Evolutionary conservation across 2,113 vertebrate genomes (phyloP).

Genomic region (Trachemys scripta): DNA sequence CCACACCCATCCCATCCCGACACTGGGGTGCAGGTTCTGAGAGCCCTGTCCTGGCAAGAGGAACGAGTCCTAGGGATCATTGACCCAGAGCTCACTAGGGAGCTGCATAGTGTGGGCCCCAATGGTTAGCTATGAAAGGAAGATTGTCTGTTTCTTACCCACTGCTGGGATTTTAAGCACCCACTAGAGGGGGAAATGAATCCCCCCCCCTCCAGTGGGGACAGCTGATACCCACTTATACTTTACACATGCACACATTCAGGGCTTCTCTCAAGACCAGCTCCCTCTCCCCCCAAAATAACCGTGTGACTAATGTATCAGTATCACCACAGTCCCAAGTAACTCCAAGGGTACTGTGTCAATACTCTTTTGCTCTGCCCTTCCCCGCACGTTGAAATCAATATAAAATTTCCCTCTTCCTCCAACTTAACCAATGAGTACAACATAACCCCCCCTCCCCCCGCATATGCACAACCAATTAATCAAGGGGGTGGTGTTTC

Average conservation of each 20-base stretch:
- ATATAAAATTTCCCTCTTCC: background rate
- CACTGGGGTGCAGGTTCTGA: background rate
- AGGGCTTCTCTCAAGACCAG: background rate
- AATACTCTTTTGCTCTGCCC: background rate
- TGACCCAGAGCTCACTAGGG: background rate
- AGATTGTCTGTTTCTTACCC: background rate
- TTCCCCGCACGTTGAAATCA: background rate
- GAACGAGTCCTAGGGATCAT: background rate
- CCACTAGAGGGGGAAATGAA: background rate
- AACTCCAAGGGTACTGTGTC: background rate
- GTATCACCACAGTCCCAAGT: background rate
- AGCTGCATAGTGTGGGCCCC: background rate
- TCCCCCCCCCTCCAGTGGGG: background rate
- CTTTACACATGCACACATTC: background rate
- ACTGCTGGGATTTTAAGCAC: background rate
- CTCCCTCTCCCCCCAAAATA: background rate
- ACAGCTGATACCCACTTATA: background rate
- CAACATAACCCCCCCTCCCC: background rate
- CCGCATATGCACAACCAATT: background rate
- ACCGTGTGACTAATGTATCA: background rate
- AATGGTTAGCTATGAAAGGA: background rate
- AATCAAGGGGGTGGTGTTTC: background rate
- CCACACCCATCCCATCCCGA: background rate
- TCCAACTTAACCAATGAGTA: background rate
- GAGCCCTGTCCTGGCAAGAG: too few species aligned